Base-by-base conservation (phyloP, 92 coral and sea anemone genomes). In the Pocillopora meandrina region DNA sequence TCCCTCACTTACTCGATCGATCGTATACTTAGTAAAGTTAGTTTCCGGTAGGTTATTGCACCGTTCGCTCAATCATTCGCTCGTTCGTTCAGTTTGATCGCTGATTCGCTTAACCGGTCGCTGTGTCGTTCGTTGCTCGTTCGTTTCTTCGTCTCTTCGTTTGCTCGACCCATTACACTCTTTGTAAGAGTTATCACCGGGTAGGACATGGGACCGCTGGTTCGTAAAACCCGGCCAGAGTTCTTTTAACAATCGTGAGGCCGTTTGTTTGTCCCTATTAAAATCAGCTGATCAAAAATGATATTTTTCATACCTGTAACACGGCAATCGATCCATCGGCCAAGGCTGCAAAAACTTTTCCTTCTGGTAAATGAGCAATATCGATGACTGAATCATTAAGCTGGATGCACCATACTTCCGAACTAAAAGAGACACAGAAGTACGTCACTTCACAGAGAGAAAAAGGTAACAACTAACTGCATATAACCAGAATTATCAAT, bases 251-350 rank as follows among this genome's bases (percentile, higher is more conserved):
- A 42, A 42, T 42, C 52, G 52, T 42, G 52, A 42, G 52, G 52
- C 52, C 52, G 52, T 42, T 42, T 42, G 52, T 42, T 7, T 42
- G 7, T 42, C 52, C 8, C 52, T 42, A 42, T 42, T 42, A 3
- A 42, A 42, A 42, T 0, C 52, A 42, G 4, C 52, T 42, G 8
- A 7, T 10, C 33, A 21, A 42, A 80, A 23, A 75, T 23, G 20
- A 75, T 20, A 59, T 60, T 55, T 18, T 61, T 47, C 73, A 21
- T 65, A 94, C 98, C 92, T 91, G 89, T 10, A 94, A 84, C 15
- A 94, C 92, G 57, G 93, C 91, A 65, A 94, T 85, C 15, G 95
- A 94, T 42, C 98, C 98, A 81, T 94, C 98, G 20, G 98, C 98
- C 65, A 94, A 78, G 12, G 95, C 95, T 31, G 98, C 98, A 69